These are phyloP conservation scores for Lasioglossum malachurum DNA, from an alignment of 2,888 invertebrate genomes.

Conservation along the genomic window DNA sequence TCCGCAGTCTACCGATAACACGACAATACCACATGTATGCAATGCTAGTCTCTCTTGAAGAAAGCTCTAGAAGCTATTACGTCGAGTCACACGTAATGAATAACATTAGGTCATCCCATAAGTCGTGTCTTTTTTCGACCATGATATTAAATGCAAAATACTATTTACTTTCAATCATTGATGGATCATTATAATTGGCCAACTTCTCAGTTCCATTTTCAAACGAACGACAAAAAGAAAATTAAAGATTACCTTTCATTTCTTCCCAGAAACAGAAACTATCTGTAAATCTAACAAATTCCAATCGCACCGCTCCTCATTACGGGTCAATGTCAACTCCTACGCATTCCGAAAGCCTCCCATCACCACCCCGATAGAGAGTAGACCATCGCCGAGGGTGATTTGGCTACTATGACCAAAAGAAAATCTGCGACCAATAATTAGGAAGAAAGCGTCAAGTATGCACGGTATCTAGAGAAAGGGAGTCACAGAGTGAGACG, in stretches of 20 bases:
- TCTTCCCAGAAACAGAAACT: background rate
- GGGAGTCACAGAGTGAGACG: background rate
- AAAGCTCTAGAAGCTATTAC: background rate
- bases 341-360: background rate
- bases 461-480: background rate
- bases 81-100: background rate
- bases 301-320: background rate
- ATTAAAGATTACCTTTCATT: background rate
- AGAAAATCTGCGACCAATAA: background rate
- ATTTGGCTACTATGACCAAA: background rate
- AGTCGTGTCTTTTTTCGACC: background rate
- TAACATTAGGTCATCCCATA: background rate
- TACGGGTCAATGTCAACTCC: background rate
- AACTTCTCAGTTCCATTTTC: background rate
- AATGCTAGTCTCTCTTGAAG: background rate
- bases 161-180: background rate
- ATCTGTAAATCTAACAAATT: background rate
- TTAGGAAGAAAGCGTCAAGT: background rate
- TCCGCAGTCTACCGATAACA: background rate
- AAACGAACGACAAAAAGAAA: background rate
- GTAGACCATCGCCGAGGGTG: rapidly evolving
- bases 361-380: background rate
- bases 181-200: background rate
- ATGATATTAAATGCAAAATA: background rate
- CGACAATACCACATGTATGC: background rate